These are phyloP conservation scores for Chymomyza procnemis DNA, from an alignment of 2,888 invertebrate species.

Conservation along the genomic window DNA sequence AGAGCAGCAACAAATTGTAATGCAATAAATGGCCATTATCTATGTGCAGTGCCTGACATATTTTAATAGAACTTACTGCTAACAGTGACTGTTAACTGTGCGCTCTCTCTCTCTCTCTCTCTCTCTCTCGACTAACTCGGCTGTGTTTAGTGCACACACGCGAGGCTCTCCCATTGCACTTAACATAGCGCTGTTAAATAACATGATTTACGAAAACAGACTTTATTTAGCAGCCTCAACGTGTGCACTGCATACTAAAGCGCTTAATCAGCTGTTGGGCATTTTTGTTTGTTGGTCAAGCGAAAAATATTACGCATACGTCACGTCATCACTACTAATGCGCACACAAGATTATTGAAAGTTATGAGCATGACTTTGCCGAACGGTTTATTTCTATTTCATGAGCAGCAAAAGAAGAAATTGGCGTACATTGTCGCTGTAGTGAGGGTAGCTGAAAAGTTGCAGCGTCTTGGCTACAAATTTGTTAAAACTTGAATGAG, in stretches of 20 bases:
- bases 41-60: background rate
- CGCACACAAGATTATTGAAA: constrained; percentile 54
- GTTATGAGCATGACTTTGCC: constrained; percentile 46
- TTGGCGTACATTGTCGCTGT: too few species aligned
- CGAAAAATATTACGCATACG: constrained; percentile 54
- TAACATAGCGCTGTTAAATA: background rate
- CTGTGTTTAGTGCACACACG: constrained; percentile 3
- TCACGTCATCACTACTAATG: constrained; percentile 46
- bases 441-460: too few species aligned
- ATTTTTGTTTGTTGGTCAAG: background rate
- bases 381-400: constrained; percentile 30
- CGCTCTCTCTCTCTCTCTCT: background rate
- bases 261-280: constrained; percentile 29
- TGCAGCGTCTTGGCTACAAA: too few species aligned
- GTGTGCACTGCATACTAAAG: background rate
- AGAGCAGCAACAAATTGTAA: background rate
- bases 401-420: background rate
- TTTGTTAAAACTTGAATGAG: too few species aligned
- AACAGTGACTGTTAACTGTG: background rate
- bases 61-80: background rate
- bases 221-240: background rate
- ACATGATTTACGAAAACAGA: background rate
- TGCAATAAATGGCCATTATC: constrained; percentile 43
- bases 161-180: background rate
- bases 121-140: constrained; percentile 21